These are phyloP conservation scores for Cephus rjabovi DNA, from an alignment of 2,888 invertebrate species.

Conservation along the genomic window DNA sequence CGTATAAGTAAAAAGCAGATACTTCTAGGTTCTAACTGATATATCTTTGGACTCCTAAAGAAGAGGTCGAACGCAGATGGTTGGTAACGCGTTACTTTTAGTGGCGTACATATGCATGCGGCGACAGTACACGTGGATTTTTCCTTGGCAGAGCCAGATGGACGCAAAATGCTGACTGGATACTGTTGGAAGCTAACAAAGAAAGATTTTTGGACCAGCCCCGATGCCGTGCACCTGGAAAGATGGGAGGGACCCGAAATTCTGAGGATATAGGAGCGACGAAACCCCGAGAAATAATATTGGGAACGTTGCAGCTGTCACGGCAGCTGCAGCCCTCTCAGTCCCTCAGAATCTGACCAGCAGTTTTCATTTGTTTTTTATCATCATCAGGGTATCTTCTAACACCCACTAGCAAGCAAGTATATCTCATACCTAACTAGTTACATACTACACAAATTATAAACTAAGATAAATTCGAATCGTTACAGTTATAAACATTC, in stretches of 20 bases:
- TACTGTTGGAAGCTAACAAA: slow-evolving; percentile 21
- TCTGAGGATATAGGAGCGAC: slow-evolving; percentile 26
- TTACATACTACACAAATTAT: background rate
- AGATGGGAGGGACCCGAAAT: slow-evolving; percentile 25
- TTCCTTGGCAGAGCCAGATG: background rate
- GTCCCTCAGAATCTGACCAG: slow-evolving; percentile 47
- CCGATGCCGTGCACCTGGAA: slow-evolving; percentile 33
- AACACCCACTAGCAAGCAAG: background rate
- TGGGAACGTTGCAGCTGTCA: slow-evolving; percentile 20
- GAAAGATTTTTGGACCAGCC: slow-evolving; percentile 19
- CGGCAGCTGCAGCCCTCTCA: slow-evolving; percentile 29
- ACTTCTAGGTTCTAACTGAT: background rate
- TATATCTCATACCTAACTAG: too few species aligned
- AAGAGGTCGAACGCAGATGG: background rate
- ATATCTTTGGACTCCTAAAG: background rate
- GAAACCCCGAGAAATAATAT: slow-evolving; percentile 22
- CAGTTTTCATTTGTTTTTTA: slow-evolving; percentile 20
- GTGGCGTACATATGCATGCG: background rate
- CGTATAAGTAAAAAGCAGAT: background rate
- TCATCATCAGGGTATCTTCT: background rate
- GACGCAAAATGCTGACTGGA: background rate
- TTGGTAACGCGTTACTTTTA: background rate
- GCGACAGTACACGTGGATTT: background rate
- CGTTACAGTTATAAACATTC: background rate
- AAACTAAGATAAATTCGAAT: background rate